Conservation (phyloP, 2,797 vertebrate species). For the Sylvilagus floridanus region DNA sequence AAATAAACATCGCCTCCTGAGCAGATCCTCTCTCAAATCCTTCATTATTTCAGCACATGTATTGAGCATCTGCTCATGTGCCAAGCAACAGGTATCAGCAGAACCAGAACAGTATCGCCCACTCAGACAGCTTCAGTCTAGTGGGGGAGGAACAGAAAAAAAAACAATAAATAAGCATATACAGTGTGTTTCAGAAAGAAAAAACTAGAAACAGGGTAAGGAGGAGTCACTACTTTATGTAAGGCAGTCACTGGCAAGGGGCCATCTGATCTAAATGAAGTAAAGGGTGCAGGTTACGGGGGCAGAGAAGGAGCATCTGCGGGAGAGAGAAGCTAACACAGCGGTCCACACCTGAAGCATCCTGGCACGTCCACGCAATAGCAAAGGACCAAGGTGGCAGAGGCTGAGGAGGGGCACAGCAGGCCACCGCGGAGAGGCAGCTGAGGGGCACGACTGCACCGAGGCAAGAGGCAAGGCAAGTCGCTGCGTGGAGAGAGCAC, state of each 20-base stretch:
- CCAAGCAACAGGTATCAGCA: not conserved
- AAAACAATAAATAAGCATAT: not conserved
- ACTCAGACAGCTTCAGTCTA: not conserved
- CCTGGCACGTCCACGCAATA: not conserved
- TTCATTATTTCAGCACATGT: not conserved
- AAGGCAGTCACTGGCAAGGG: not conserved
- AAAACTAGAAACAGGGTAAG: not conserved
- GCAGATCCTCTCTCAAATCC: not conserved
- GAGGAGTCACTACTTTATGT: not conserved
- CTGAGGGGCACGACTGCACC: not conserved
- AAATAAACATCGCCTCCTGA: not conserved
- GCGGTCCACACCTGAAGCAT: not conserved
- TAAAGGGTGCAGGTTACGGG: not conserved
- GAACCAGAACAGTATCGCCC: not conserved
- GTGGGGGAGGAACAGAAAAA: not conserved
- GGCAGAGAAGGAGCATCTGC: not conserved
- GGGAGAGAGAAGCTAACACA: not conserved
- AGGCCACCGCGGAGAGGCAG: not conserved
- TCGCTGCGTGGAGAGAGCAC: not conserved
- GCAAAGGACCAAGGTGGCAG: not conserved
- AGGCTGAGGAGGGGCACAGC: not conserved
- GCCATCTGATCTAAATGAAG: constrained; percentile 5
- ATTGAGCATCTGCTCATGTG: not conserved
- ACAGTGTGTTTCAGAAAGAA: not conserved
- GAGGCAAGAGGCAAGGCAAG: not conserved